phyloP scores from a whole-genome alignment of 2,888 invertebrate species.

The Hipparchia semele region DNA sequence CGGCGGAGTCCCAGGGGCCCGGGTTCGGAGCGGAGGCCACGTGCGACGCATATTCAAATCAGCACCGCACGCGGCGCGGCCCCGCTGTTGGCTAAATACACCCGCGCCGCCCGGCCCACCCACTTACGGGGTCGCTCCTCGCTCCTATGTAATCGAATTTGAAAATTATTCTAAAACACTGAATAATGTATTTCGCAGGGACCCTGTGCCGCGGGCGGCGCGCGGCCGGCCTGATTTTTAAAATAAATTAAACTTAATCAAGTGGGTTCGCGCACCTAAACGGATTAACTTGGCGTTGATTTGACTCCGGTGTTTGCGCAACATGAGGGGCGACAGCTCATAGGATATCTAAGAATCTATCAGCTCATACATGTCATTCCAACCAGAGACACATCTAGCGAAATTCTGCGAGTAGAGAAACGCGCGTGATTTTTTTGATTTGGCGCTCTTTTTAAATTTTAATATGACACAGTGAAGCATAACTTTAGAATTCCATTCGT shows the following conservation, averaged over 20 bases:
- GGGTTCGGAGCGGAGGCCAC: conserved; percentile 63
- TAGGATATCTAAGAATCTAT: conserved; percentile 71
- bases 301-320: conserved; percentile 78
- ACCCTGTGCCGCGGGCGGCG: conserved; percentile 74
- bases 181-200: conserved; percentile 82
- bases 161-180: conserved; percentile 84
- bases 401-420: no score
- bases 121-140: conserved; percentile 69
- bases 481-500: no score
- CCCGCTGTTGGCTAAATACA: conserved; percentile 83
- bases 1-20: conserved; percentile 73
- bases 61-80: conserved; percentile 78
- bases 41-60: conserved; percentile 83
- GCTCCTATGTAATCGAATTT: conserved; percentile 84
- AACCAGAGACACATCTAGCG: conserved; percentile 7
- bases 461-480: no score
- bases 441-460: no score
- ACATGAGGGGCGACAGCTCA: conserved; percentile 71
- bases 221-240: conserved; percentile 76
- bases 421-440: no score
- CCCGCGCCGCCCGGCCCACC: conserved; percentile 60
- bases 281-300: conserved; percentile 82
- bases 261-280: conserved; percentile 83
- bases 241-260: conserved; percentile 84
- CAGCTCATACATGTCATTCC: conserved; percentile 55